Conservation (phyloP, 2,113 vertebrate genomes). For the Stercorarius parasiticus region DNA sequence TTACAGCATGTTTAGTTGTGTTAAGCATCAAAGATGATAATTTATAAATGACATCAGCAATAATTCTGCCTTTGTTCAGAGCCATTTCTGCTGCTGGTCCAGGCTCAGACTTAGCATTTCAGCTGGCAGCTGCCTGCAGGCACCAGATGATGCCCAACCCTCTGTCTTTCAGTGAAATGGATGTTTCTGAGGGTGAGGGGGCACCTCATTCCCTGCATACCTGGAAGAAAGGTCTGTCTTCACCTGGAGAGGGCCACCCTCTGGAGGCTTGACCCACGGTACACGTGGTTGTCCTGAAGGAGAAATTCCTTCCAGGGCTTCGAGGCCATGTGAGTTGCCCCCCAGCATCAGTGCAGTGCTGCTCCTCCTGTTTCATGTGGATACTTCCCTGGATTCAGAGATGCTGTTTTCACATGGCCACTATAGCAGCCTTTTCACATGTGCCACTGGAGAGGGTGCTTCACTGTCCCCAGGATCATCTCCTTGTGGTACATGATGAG, state of each 20-base stretch:
- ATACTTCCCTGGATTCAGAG: neutral
- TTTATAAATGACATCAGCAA: neutral
- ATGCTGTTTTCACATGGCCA: rapidly evolving
- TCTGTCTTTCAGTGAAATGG: neutral
- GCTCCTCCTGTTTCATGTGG: neutral
- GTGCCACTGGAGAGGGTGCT: neutral
- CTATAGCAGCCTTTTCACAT: neutral
- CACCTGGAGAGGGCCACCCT: neutral
- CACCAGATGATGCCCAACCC: neutral
- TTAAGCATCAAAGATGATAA: neutral
- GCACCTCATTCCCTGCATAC: neutral
- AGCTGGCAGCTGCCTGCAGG: neutral
- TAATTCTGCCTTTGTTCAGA: neutral
- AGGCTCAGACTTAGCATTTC: neutral
- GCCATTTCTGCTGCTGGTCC: neutral
- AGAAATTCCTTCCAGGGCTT: neutral
- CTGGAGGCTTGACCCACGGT: neutral
- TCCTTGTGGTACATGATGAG: neutral
- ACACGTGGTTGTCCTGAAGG: neutral
- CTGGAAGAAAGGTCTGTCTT: neutral
- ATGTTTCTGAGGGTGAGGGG: neutral
- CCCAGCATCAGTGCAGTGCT: no score
- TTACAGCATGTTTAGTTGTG: neutral
- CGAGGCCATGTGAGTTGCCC: neutral
- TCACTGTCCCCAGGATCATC: neutral